These are phyloP conservation scores for Papilio polytes DNA, from an alignment of 1,140 invertebrate genomes.

Conservation along the genomic window DNA sequence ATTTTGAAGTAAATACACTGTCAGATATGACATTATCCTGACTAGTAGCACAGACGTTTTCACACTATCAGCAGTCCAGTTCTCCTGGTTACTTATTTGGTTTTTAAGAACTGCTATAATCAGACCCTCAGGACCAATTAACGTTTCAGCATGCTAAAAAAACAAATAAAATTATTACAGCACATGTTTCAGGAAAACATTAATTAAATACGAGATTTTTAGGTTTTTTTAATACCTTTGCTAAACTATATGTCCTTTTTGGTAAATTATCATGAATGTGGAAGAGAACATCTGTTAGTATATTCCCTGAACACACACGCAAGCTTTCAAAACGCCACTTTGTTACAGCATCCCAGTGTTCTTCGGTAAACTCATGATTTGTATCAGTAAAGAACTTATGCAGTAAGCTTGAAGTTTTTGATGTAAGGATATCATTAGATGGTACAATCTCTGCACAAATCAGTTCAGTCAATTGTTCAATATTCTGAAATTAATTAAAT, in stretches of 20 bases:
- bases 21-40: background rate
- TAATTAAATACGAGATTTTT: background rate
- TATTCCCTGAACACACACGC: slow-evolving; percentile 66
- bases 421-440: slow-evolving; percentile 67
- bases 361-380: slow-evolving; percentile 61
- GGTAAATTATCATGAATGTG: slow-evolving; percentile 71
- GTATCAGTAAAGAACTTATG: slow-evolving; percentile 67
- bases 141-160: slow-evolving; percentile 35
- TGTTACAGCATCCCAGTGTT: slow-evolving; percentile 59
- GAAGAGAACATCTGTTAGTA: slow-evolving; percentile 72
- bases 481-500: slow-evolving; percentile 62
- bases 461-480: slow-evolving; percentile 57
- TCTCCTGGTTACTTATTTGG: background rate
- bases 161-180: background rate
- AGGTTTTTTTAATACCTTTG: slow-evolving; percentile 51
- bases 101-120: slow-evolving; percentile 58
- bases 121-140: slow-evolving; percentile 66
- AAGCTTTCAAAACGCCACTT: slow-evolving; percentile 70
- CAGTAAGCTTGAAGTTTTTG: slow-evolving; percentile 73
- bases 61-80: background rate
- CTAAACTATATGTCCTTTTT: slow-evolving; percentile 52
- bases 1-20: slow-evolving; percentile 45
- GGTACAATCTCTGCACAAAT: slow-evolving; percentile 69
- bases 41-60: background rate
- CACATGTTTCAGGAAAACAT: background rate